Evolutionary conservation across 2,888 invertebrate genomes (phyloP), one percentile per base, ranked within the genome.

Genomic region (Idaea dimidiata): DNA sequence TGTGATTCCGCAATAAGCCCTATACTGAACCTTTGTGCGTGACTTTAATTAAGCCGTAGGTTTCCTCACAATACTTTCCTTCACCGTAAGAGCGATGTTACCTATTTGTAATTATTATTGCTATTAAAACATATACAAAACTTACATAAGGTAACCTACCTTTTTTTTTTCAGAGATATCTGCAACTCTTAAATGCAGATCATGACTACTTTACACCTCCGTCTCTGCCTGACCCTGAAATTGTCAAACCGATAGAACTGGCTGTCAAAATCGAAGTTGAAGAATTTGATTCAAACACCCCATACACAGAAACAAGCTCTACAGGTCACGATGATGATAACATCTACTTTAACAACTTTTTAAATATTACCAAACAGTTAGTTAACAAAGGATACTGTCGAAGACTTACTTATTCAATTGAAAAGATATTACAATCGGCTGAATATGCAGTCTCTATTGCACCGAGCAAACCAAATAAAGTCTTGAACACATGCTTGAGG

Each of bases 251-350:
- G 0, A 57, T 66, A 8, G 8, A 66, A 32, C 65, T 72, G 8
- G 59, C 66, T 0, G 61, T 71, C 1, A 61, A 72, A 0, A 69
- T 78, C 0, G 72, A 78, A 17, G 66, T 78, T 0, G 78, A 78
- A 57, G 64, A 70, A 0, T 72, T 62, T 17, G 66, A 72, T 43
- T 8, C 1, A 62, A 66, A 6, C 32, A 56, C 31, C 54, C 54
- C 59, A 59, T 65, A 16, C 17, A 43, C 1, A 16, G 31, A 0
- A 2, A 17, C 17, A 3, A 6, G 10, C 16, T 56, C 4, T 60
- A 60, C 62, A 62, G 62, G 59, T 62, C 59, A 62, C 32, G 58
- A 61, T 57, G 58, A 17, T 3, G 10, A 3, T 43, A 43, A 43
- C 1, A 43, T 6, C 10, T 43, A 8, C 43, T 43, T 10, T 8